These are phyloP conservation scores for Cheilosia impressa DNA, from an alignment of 2,888 invertebrate genomes.

Conservation along the genomic window DNA sequence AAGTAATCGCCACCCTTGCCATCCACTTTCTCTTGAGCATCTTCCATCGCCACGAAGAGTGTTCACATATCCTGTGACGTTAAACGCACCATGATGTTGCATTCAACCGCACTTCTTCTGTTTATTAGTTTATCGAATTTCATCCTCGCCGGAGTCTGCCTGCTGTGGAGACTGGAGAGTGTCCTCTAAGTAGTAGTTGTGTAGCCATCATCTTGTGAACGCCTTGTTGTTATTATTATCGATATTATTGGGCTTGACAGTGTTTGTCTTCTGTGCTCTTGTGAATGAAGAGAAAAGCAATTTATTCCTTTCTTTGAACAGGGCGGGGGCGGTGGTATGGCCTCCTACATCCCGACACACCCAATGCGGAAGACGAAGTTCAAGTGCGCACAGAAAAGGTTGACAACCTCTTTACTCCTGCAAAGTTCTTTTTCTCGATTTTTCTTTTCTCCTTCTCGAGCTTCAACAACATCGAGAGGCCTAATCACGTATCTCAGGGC, in stretches of 20 bases:
- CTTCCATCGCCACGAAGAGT: neutral
- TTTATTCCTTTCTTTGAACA: slow-evolving; percentile 66
- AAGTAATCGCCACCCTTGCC: slow-evolving; percentile 41
- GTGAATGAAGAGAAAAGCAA: slow-evolving; percentile 69
- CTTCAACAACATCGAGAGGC: slow-evolving; percentile 71
- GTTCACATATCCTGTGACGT: slow-evolving; percentile 72
- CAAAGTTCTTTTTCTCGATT: slow-evolving; percentile 33
- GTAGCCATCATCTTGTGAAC: slow-evolving; percentile 20
- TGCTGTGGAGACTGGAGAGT: slow-evolving; percentile 19
- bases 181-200: slow-evolving; percentile 24
- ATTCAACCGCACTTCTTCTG: slow-evolving; percentile 56
- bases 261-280: slow-evolving; percentile 71
- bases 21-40: slow-evolving; percentile 54
- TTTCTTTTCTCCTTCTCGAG: slow-evolving; percentile 26
- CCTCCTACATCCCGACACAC: slow-evolving; percentile 59
- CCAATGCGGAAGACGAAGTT: slow-evolving; percentile 66
- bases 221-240: slow-evolving; percentile 71
- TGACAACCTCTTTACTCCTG: slow-evolving; percentile 68
- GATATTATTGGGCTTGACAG: slow-evolving; percentile 73
- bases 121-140: slow-evolving; percentile 74
- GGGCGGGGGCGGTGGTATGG: slow-evolving; percentile 23
- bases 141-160: slow-evolving; percentile 32
- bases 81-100: slow-evolving; percentile 71
- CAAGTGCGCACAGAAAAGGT: slow-evolving; percentile 58
- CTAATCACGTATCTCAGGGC: slow-evolving; percentile 78